These are phyloP conservation scores for Cetonia aurata DNA, from an alignment of 2,888 invertebrate species.

Conservation along the genomic window DNA sequence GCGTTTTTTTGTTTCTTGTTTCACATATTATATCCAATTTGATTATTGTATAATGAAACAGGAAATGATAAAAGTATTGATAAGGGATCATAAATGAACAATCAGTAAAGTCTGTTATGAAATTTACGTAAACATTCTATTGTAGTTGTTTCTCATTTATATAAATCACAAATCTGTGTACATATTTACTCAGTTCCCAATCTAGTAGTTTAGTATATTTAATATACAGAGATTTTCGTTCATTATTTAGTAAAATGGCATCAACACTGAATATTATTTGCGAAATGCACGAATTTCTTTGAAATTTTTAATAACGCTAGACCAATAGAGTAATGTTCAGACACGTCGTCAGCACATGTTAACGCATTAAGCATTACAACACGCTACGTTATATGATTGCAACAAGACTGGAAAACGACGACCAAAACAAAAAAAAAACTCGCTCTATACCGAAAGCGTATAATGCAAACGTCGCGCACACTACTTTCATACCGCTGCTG, in stretches of 20 bases:
- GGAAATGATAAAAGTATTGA: no score
- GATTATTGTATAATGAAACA: no score
- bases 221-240: not conserved
- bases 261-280: not conserved
- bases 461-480: conserved; percentile 14
- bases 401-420: not conserved
- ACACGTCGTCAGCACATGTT: conserved; percentile 12
- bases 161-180: no score
- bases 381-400: conserved; percentile 5
- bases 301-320: conserved; percentile 27
- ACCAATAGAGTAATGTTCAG: conserved; percentile 16
- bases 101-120: no score
- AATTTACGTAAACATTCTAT: no score
- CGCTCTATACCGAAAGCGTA: not conserved
- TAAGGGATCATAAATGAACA: no score
- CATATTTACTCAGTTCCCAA: no score
- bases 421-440: not conserved
- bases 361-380: conserved; percentile 3
- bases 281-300: not conserved
- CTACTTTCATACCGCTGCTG: not conserved
- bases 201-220: no score
- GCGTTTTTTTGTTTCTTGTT: no score
- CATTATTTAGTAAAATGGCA: not conserved
- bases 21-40: no score
- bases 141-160: no score